Evolutionary conservation across 2,888 invertebrate species (phyloP), one percentile per base, ranked within the genome.

Genomic region (Thyatira batis): DNA sequence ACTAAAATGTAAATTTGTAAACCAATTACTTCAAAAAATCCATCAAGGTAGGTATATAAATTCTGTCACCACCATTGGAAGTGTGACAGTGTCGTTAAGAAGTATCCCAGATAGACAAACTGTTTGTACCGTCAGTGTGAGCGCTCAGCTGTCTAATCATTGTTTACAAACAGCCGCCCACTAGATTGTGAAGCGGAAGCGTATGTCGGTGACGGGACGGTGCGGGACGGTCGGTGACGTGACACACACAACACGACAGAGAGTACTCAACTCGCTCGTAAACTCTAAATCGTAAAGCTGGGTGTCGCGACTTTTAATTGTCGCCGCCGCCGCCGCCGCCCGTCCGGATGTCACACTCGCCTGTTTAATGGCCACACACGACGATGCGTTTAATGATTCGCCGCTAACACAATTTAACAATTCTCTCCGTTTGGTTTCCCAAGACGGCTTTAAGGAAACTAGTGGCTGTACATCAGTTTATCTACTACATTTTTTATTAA

Each of bases 241-340:
- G 30, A 39, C 33, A 17, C 17, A 17, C 33, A 13, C 33, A n/a
- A 39, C 33, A 17, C 17, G 3, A 39, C 17, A 39, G 1, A 17
- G 10, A 2, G 5, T n/a, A 39, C 0, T 11, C 17, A 13, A 39
- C 0, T 11, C 17, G 6, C 4, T 39, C 17, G 39, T 39, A 39
- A 39, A 17, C 39, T 33, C 6, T 2, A 2, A 13, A 33, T 33
- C n/a, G 39, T 39, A 39, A 17, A 39, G 39, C 5, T n/a, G 2
- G 13, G 2, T 51, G 57, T 57, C 54, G 48, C 51, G 50, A 45
- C 39, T 50, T 50, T 52, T 50, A 50, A 52, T 23, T 50, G 50
- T 39, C 33, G 21, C 11, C 13, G n/a, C n/a, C 11, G 4, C n/a
- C 13, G 13, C 33, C 33, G 13, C 5, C 2, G 39, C 13, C 13